A percentile compares a stretch with the other conserved stretches of the same genome.
Evolutionary conservation across 2,797 vertebrate genomes (phyloP).

Genomic region (Austrolebias charrua): DNA sequence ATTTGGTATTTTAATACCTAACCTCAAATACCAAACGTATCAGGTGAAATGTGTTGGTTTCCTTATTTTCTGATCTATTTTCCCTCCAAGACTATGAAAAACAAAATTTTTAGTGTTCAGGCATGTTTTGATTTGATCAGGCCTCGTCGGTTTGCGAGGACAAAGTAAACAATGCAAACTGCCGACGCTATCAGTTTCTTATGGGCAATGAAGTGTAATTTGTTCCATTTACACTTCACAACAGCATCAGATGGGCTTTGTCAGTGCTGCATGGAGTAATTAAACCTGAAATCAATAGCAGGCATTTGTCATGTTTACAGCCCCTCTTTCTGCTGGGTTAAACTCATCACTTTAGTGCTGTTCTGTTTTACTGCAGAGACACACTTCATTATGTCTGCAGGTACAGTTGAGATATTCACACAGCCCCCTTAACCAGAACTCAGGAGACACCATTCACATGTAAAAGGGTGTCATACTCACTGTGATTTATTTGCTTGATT

Average conservation of each 20-base stretch:
- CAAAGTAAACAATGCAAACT: conserved; percentile 99
- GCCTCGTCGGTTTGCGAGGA: conserved; percentile 90
- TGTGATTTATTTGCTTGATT: conserved; percentile 90
- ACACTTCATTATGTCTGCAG: conserved; percentile 99
- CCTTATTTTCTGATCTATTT: conserved; percentile 13
- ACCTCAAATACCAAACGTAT: conserved; percentile 2
- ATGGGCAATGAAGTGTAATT: conserved; percentile 98
- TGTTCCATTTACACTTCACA: conserved; percentile 99
- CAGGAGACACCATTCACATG: conserved; percentile 89
- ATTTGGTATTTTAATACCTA: conserved; percentile 9
- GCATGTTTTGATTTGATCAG: conserved; percentile 91
- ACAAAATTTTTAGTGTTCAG: conserved; percentile 27
- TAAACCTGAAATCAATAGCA: conserved; percentile 99
- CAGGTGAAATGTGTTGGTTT: conserved; percentile 17
- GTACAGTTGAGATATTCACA: conserved; percentile 97
- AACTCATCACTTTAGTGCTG: conserved; percentile 99
- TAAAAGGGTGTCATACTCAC: conserved; percentile 84
- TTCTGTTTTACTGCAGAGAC: conserved; percentile 99
- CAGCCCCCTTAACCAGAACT: conserved; percentile 88
- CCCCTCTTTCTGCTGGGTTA: conserved; percentile 99
- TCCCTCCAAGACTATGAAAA: conserved; percentile 7
- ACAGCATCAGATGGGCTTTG: conserved; percentile 99
- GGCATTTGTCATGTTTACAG: conserved; percentile 99
- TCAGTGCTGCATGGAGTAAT: conserved; percentile 99
- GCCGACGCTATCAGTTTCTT: conserved; percentile 99